Evolutionary conservation across 2,113 vertebrate species (phyloP), one percentile per base, ranked within the genome.

Genomic region (Atractosteus spatula): DNA sequence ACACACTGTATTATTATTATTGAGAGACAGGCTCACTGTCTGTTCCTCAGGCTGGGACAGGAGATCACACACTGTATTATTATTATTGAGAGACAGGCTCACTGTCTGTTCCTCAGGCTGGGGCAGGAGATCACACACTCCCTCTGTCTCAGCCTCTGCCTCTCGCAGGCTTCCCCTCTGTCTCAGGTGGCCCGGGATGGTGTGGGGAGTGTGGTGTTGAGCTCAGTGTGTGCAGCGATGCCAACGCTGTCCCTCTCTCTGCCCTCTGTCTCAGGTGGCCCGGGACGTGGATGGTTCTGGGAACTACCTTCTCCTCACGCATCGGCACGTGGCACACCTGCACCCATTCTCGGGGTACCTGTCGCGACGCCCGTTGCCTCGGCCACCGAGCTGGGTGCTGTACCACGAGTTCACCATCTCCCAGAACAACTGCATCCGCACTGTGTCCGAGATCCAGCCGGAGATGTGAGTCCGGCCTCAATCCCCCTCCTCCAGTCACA

Each of bases 401-500:
- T 96, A 94, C 80, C 94, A 96, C 4, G 93, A 84, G 76, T 96
- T 96, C 82, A 94, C 93, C 80, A 90, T 95, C 83, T 94, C 92
- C 0, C 92, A 92, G 74, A 93, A 95, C 82, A 96, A 95, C 81
- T 99, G 97, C 83, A 87, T 92, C 80, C 91, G 82, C 42, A 80
- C 92, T 2, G 91, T 94, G 73, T 91, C 92, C 0, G 94, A 97
- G 77, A 95, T 99, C 65, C 92, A 97, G 71, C 96, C 96, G 2
- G 88, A 96, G 7, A 96, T 96, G 97, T 99, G 87, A 96, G 92
- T 81, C 5, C 17, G 8, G 3, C 45, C 54, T 47, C 17, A 7
- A 41, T n/a, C 64, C 17, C 17, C 17, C 17, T 29, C 17, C 17
- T 29, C 17, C 17, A 29, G 17, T 29, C 17, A 29, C 17, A 29